Evolutionary conservation across 2,888 invertebrate species (phyloP).

Genomic region (Mactromeris polynyma): DNA sequence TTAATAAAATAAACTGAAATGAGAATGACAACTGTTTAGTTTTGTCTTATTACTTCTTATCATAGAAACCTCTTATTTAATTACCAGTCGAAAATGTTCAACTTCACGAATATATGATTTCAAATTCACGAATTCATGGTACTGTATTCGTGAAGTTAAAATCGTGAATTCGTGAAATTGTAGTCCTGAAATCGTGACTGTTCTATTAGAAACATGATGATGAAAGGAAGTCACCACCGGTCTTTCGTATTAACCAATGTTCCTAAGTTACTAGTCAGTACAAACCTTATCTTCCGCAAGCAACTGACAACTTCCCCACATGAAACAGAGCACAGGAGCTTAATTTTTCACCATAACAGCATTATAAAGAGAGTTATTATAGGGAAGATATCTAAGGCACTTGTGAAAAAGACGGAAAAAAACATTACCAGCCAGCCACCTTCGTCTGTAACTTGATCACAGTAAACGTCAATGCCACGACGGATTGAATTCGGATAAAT

Average conservation of each 20-base stretch:
- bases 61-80: too few species aligned
- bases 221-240: background rate
- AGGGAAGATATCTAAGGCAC: background rate
- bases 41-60: too few species aligned
- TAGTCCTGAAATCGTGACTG: too few species aligned
- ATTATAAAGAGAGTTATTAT: background rate
- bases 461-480: conserved; percentile 58
- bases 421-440: conserved; percentile 71
- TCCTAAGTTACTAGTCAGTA: background rate
- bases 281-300: background rate
- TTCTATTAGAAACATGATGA: too few species aligned
- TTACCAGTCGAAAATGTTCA: too few species aligned
- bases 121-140: too few species aligned
- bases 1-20: too few species aligned
- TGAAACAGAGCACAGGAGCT: background rate
- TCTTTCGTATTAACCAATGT: background rate
- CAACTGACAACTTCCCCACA: background rate
- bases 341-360: background rate
- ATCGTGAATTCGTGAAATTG: too few species aligned
- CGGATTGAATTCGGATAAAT: conserved; percentile 57
- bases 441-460: conserved; percentile 66
- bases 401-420: background rate
- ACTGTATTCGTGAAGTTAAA: too few species aligned
- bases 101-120: too few species aligned
- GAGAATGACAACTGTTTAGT: too few species aligned